These are phyloP conservation scores for Calosoma granatense DNA, from an alignment of 1,140 invertebrate species.

Conservation along the genomic window DNA sequence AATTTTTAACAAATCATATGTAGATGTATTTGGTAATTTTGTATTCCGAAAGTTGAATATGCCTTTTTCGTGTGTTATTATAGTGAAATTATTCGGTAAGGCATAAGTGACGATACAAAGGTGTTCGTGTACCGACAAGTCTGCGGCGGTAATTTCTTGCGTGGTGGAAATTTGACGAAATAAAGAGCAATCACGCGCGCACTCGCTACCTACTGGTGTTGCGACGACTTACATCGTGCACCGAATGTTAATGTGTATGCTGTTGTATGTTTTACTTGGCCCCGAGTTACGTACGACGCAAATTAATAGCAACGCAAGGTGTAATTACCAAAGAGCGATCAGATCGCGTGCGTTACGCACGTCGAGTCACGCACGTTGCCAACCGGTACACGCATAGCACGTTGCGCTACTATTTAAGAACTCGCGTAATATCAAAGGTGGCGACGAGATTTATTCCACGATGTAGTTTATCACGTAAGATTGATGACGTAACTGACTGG, in stretches of 20 bases:
- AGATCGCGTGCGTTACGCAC: background rate
- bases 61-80: too few relatives aligned
- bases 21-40: too few relatives aligned
- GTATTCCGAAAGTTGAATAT: too few relatives aligned
- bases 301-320: background rate
- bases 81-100: too few relatives aligned
- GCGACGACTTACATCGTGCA: background rate
- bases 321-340: background rate
- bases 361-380: background rate
- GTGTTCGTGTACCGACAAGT: too few relatives aligned
- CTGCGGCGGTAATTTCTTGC: background rate
- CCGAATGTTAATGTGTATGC: background rate
- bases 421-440: background rate
- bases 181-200: background rate
- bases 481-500: background rate
- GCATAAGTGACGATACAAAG: too few relatives aligned
- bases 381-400: background rate
- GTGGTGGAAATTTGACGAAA: background rate
- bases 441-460: background rate
- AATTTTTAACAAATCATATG: too few relatives aligned
- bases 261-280: background rate
- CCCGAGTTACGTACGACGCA: background rate
- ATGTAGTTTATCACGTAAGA: background rate
- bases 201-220: too few relatives aligned
- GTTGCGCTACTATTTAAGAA: background rate